Base-by-base conservation (phyloP, 2,888 invertebrate species). In the Hesperia comma region DNA sequence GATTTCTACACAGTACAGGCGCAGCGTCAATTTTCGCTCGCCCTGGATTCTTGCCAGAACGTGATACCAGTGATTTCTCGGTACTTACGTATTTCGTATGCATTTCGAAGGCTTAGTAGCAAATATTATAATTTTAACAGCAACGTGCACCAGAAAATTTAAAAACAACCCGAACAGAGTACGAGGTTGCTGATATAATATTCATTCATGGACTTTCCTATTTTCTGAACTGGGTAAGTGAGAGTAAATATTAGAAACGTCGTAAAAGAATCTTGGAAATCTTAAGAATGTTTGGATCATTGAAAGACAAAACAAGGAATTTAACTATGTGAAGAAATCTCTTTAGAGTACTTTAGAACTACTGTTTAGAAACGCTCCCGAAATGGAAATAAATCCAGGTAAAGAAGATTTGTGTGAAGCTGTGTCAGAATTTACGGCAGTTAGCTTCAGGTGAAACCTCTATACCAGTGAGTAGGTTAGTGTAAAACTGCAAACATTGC, bases 11-110 rank as follows among this genome's bases (percentile, higher is more conserved):
- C 33, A 10, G 33, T 21, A 58, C 14, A 43, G 57, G 26, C 57
- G 57, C 55, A 55, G 55, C 49, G 43, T 17, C 37, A 61, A 51
- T 61, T 61, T 51, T 58, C 41, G 49, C 60, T 37, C 12, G 37
- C 33, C 33, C 37, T 61, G 61, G 61, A 49, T 19, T 19, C n/a
- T 14, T 37, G 61, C 61, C 61, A 61, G 37, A 60, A 61, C 19
- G 33, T 26, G 51, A 51, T 61, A 41, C 43, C 43, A 49, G 51
- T 51, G 49, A 61, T 51, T 60, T 32, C 61, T 51, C 61, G 43
- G 26, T 43, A 37, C 61, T 17, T 51, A 17, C 61, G 33, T 51
- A 61, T 60, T 19, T 32, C 17, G 58, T 60, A 43, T 60, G 46
- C 58, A 46, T 60, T 60, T 60, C 46, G 32, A 41, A 14, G 56